Conservation (phyloP, 2,888 invertebrate genomes). For the Odontocolon sp. region DNA sequence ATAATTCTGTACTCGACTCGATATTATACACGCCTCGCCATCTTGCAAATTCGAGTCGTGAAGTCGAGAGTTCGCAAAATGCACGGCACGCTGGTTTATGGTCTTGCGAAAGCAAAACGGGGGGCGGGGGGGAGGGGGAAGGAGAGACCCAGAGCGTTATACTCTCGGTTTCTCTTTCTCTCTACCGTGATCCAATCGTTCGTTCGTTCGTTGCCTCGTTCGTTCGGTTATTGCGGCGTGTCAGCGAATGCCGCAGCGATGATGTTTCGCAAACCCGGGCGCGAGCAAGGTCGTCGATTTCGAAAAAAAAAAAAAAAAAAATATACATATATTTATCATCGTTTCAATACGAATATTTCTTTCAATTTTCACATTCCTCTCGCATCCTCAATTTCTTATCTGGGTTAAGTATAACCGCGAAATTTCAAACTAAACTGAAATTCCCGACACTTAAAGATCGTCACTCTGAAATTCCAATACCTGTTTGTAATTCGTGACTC, state of each 20-base stretch:
- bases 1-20: background rate
- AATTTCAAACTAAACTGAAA: too few relatives aligned
- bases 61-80: constrained; percentile 64
- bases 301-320: constrained; percentile 19
- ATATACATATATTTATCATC: background rate
- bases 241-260: constrained; percentile 61
- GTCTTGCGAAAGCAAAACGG: constrained; percentile 61
- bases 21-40: constrained; percentile 55
- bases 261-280: constrained; percentile 53
- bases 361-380: too few relatives aligned
- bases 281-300: constrained; percentile 52
- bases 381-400: background rate
- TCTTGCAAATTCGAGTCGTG: constrained; percentile 66
- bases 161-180: constrained; percentile 39
- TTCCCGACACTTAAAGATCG: too few relatives aligned
- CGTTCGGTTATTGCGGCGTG: constrained; percentile 52
- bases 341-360: background rate
- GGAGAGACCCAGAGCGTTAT: constrained; percentile 4
- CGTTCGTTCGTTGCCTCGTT: constrained; percentile 43
- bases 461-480: background rate
- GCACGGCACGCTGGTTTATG: constrained; percentile 62
- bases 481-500: background rate
- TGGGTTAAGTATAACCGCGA: too few relatives aligned
- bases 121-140: background rate
- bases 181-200: constrained; percentile 32